Conservation (phyloP, 92 coral and sea anemone species). For the Epizoanthus scotinus region DNA sequence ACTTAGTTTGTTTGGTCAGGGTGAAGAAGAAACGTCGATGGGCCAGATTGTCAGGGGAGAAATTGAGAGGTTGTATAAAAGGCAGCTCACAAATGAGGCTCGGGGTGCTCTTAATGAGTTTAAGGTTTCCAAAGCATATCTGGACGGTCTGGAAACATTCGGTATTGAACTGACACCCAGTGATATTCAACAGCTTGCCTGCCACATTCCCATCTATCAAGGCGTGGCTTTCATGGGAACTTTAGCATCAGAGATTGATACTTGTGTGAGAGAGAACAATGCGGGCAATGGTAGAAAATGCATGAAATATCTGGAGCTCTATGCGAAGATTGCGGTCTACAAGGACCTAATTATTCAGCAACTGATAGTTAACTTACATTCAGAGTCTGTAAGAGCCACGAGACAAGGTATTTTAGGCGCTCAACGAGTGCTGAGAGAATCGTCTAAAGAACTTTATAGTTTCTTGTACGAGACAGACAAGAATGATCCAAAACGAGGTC, state of each 20-base stretch:
- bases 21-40: conserved; percentile 37
- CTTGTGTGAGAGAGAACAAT: conserved; percentile 31
- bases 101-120: conserved; percentile 41
- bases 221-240: conserved; percentile 53
- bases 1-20: conserved; percentile 57
- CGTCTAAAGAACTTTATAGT: conserved; percentile 31
- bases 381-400: conserved; percentile 22
- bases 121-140: conserved; percentile 45
- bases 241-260: conserved; percentile 29
- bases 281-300: conserved; percentile 31
- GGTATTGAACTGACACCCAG: conserved; percentile 26
- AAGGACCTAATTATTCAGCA: conserved; percentile 50
- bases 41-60: conserved; percentile 41
- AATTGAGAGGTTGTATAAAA: conserved; percentile 39
- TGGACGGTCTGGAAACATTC: conserved; percentile 34
- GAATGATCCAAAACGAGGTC: conserved; percentile 28
- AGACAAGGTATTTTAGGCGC: conserved; percentile 33
- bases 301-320: conserved; percentile 54
- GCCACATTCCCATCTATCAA: conserved; percentile 45
- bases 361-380: conserved; percentile 36
- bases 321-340: conserved; percentile 42
- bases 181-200: conserved; percentile 33
- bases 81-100: conserved; percentile 46
- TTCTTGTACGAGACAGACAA: conserved; percentile 43
- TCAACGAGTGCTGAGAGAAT: conserved; percentile 33